Conservation (phyloP, 1,140 invertebrate genomes). For the Lordiphosa mommai region DNA sequence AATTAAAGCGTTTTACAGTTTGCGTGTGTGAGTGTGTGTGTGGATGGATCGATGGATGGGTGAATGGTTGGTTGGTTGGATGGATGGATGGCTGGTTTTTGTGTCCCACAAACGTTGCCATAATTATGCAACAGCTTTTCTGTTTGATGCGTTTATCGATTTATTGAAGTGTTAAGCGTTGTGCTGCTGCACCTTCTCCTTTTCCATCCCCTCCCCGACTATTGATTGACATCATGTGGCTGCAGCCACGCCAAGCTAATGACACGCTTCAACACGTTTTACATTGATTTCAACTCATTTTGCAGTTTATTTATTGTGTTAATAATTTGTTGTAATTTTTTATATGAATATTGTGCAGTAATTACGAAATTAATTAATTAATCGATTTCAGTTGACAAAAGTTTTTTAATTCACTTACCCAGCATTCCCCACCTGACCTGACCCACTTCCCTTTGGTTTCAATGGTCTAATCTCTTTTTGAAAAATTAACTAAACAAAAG, state of each 20-base stretch:
- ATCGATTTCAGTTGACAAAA: slow-evolving; percentile 21
- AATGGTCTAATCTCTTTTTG: slow-evolving; percentile 42
- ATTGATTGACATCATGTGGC: not conserved
- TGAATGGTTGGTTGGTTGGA: slow-evolving; percentile 8
- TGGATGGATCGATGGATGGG: not conserved
- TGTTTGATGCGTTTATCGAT: slow-evolving; percentile 74
- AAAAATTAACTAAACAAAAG: slow-evolving; percentile 64
- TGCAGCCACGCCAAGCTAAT: slow-evolving; percentile 40
- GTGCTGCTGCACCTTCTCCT: slow-evolving; percentile 32
- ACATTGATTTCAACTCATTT: slow-evolving; percentile 69
- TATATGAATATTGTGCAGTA: slow-evolving; percentile 55
- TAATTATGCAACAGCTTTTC: slow-evolving; percentile 73
- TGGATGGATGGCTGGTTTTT: not conserved
- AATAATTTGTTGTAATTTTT: slow-evolving; percentile 66
- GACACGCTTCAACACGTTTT: slow-evolving; percentile 68
- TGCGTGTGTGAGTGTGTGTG: slow-evolving; percentile 15
- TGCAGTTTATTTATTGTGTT: slow-evolving; percentile 70
- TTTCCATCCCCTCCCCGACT: not conserved
- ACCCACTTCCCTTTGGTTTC: slow-evolving; percentile 7
- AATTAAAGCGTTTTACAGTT: slow-evolving; percentile 53
- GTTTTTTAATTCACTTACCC: slow-evolving; percentile 4
- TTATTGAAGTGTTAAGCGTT: slow-evolving; percentile 73
- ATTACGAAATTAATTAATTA: slow-evolving; percentile 68
- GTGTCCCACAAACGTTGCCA: slow-evolving; percentile 38
- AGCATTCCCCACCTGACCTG: slow-evolving; percentile 9